phyloP scores from a whole-genome alignment of 2,797 vertebrate species.

The Cyclura pinguis region DNA sequence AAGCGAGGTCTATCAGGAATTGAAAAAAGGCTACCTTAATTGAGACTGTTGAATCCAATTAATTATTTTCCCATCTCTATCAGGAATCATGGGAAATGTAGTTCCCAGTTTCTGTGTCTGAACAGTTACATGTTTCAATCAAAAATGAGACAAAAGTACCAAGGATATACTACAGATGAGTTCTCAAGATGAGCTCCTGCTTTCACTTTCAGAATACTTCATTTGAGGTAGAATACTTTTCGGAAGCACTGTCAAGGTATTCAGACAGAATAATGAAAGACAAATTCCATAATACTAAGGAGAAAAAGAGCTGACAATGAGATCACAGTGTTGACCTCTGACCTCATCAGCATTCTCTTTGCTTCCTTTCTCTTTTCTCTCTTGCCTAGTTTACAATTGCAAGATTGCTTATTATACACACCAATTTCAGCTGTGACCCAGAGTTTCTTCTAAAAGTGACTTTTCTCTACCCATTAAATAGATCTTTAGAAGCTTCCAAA shows the following conservation, averaged over 20 bases:
- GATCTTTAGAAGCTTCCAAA: constrained; percentile 85
- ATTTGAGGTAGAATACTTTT: constrained; percentile 67
- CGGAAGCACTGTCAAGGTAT: constrained; percentile 77
- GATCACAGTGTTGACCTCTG: constrained; percentile 89
- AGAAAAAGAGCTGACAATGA: constrained; percentile 82
- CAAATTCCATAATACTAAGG: constrained; percentile 82
- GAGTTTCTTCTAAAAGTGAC: constrained; percentile 82
- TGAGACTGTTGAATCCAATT: too few species aligned
- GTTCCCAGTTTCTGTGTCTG: too few species aligned
- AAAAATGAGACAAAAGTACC: neutral
- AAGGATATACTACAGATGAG: constrained; percentile 21
- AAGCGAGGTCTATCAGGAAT: too few species aligned
- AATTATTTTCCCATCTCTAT: too few species aligned
- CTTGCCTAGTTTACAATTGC: constrained; percentile 63
- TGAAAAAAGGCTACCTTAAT: too few species aligned
- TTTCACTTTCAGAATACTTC: constrained; percentile 67
- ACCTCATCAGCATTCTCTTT: constrained; percentile 86
- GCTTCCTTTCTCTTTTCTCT: constrained; percentile 85
- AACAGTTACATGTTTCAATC: neutral
- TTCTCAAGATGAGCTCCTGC: constrained; percentile 22
- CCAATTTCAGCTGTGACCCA: constrained; percentile 79
- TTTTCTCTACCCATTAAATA: constrained; percentile 65
- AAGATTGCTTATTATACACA: constrained; percentile 74
- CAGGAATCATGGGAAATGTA: neutral
- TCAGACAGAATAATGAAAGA: constrained; percentile 84